A percentile compares a stretch with the other conserved stretches of the same genome.
Evolutionary conservation across 2,888 invertebrate genomes (phyloP).

Genomic region (Campoletis raptor): DNA sequence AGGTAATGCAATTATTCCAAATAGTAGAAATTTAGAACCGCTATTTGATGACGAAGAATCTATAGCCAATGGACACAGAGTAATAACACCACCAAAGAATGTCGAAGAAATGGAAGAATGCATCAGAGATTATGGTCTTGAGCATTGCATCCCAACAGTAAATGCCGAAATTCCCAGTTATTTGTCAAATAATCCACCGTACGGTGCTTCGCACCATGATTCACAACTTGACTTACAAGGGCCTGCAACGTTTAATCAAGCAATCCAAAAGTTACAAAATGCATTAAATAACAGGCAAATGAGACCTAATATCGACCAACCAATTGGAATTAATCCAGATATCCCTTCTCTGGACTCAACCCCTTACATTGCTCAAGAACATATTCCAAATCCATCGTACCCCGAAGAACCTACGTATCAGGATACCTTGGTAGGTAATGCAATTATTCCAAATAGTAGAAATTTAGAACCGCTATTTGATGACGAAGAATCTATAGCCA

Average conservation of each 20-base stretch:
- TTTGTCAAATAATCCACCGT: constrained; percentile 3
- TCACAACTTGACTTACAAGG: constrained; percentile 5
- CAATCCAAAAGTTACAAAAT: not conserved
- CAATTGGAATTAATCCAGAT: constrained; percentile 20
- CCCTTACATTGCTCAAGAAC: not conserved
- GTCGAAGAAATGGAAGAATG: constrained; percentile 70
- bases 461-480: not conserved
- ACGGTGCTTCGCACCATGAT: not conserved
- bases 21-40: not conserved
- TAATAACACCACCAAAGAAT: constrained; percentile 30
- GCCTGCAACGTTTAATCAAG: not conserved
- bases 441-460: not conserved
- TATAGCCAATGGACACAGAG: not conserved
- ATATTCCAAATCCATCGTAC: constrained; percentile 15
- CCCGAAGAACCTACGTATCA: constrained; percentile 26
- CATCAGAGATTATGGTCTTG: constrained; percentile 67
- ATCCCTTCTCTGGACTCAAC: not conserved
- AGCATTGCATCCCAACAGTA: constrained; percentile 65
- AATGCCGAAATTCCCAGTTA: not conserved
- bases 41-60: not conserved
- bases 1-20: not conserved
- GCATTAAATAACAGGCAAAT: constrained; percentile 2
- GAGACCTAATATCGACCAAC: constrained; percentile 3
- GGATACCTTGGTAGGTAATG: not conserved
- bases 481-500: not conserved